A percentile compares a stretch with the other conserved stretches of the same genome.
Evolutionary conservation across 2,797 vertebrate species (phyloP).

Genomic region (Allobates femoralis): DNA sequence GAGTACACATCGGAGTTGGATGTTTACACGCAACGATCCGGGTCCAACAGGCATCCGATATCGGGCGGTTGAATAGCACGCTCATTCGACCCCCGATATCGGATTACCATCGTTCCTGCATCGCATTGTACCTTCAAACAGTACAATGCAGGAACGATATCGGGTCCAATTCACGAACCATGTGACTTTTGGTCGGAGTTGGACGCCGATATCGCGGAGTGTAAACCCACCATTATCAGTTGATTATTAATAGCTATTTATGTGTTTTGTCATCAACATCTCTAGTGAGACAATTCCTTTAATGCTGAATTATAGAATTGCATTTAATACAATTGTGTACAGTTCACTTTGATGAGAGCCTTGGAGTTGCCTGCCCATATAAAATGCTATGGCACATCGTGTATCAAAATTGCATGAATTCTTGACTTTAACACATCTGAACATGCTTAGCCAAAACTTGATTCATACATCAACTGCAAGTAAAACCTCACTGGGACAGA

Average conservation of each 20-base stretch:
- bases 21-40: too few relatives aligned
- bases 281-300: not conserved
- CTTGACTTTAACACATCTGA: not conserved
- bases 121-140: too few relatives aligned
- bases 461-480: not conserved
- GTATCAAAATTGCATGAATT: not conserved
- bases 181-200: too few relatives aligned
- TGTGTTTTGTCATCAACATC: not conserved
- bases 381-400: not conserved
- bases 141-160: too few relatives aligned
- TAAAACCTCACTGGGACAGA: too few relatives aligned
- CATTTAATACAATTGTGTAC: not conserved
- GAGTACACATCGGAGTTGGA: too few relatives aligned
- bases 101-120: too few relatives aligned
- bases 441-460: not conserved
- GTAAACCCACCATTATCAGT: not conserved
- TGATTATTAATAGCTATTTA: not conserved
- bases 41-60: too few relatives aligned
- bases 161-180: too few relatives aligned
- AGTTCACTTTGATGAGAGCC: not conserved
- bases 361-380: not conserved
- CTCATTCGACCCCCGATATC: too few relatives aligned
- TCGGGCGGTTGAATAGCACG: too few relatives aligned
- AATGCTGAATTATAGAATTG: not conserved
- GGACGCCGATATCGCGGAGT: too few relatives aligned